Evolutionary conservation across 2,113 vertebrate species (phyloP), one percentile per base, ranked within the genome.

Genomic region (Sminthopsis crassicaudata): DNA sequence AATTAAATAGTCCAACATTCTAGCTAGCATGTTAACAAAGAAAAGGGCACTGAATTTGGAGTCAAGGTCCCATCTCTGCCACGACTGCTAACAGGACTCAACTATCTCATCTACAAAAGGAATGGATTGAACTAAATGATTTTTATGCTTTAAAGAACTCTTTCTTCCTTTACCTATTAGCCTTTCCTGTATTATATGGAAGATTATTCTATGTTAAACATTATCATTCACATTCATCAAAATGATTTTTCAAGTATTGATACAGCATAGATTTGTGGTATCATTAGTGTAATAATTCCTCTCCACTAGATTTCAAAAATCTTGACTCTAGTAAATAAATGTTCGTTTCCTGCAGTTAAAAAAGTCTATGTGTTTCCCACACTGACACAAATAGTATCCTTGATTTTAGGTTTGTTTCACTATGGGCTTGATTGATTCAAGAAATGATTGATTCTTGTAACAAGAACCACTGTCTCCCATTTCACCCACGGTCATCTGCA

Each of bases 1-100:
- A 94, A 93, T 98, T 92, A 94, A 88, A 93, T 27, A 84, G 88
- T 30, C 95, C 96, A 42, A 84, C n/a, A 84, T 84, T 23, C 0
- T 95, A 95, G 22, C 9, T 95, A 95, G 22, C 95, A 50, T 94
- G 88, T 84, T 84, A 8, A 22, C 19, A 23, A 42, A 84, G 26
- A 67, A 3, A 92, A 84, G 7, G 30, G 2, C 48, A 46, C 67
- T 27, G 53, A 42, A 91, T 27, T 90, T 91, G 46, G 54, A 91
- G 92, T 89, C 88, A 92, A 22, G 90, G 90, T 90, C 9, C 26
- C 52, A 93, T 8, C 16, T 95, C 51, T 67, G 23, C 4, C 76
- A 27, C 52, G 25, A 7, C 53, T 53, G 76, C 11, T 27, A 92
- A 2, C 84, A 67, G 90, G 55, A 26, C 52, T 93, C 57, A 89